Conservation (phyloP, 2,888 invertebrate species). For the Ceramica pisi region DNA sequence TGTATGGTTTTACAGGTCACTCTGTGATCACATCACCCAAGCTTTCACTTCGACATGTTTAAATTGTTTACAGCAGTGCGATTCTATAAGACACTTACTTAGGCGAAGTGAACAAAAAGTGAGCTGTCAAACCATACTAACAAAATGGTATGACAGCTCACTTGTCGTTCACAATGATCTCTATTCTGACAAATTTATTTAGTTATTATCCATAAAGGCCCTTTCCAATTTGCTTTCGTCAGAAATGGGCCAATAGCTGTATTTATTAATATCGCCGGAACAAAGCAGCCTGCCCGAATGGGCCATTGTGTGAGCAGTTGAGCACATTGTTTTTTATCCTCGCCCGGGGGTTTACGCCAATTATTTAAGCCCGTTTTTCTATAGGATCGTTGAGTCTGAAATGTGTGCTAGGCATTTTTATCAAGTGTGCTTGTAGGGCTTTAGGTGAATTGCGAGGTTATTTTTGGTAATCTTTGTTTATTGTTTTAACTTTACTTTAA, state of each 20-base stretch:
- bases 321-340: slow-evolving; percentile 58
- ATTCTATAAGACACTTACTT: too few species aligned
- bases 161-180: slow-evolving; percentile 2
- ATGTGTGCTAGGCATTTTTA: slow-evolving; percentile 20
- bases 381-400: slow-evolving; percentile 12
- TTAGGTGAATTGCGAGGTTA: neutral
- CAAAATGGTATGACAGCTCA: too few species aligned
- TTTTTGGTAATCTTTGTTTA: neutral
- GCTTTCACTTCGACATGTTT: too few species aligned
- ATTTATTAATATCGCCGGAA: slow-evolving; percentile 55
- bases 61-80: too few species aligned
- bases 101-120: too few species aligned
- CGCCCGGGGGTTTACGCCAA: slow-evolving; percentile 43
- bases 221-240: slow-evolving; percentile 38
- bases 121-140: too few species aligned
- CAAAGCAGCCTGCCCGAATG: slow-evolving; percentile 45
- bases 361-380: slow-evolving; percentile 47
- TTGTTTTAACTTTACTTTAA: too few species aligned
- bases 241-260: slow-evolving; percentile 37
- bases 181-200: neutral
- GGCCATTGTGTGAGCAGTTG: slow-evolving; percentile 48
- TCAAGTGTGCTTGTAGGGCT: slow-evolving; percentile 3
- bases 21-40: too few species aligned
- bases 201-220: slow-evolving; percentile 27
- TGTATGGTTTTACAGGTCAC: too few species aligned